Conservation (phyloP, 2,797 vertebrate genomes). For the Pogoniulus pusillus region DNA sequence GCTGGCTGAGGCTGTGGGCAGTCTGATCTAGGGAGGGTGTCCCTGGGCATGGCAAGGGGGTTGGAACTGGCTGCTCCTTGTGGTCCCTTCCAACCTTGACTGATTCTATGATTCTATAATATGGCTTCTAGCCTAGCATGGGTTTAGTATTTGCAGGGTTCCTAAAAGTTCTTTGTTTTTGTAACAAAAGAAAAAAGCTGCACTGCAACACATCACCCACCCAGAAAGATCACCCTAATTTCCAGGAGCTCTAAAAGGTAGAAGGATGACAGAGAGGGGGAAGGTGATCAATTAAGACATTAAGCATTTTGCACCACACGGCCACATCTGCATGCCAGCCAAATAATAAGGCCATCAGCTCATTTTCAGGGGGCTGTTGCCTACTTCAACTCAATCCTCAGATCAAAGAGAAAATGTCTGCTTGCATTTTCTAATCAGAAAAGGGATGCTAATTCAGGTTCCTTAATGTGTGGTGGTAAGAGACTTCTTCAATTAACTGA, state of each 20-base stretch:
- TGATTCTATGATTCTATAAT: no score
- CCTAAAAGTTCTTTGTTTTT: not conserved
- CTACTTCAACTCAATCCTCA: constrained; percentile 87
- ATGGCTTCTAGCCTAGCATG: not conserved
- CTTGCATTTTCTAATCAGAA: constrained; percentile 87
- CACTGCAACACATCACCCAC: not conserved
- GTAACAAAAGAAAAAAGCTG: not conserved
- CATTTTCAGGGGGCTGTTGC: constrained; percentile 91
- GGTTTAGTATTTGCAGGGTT: not conserved
- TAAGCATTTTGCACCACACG: constrained; percentile 96
- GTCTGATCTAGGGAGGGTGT: no score
- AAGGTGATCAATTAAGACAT: constrained; percentile 99
- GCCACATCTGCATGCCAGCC: constrained; percentile 89
- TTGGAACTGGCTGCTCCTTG: no score
- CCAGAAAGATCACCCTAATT: constrained; percentile 72
- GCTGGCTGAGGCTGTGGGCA: no score
- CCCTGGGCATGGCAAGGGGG: no score
- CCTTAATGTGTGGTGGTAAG: constrained; percentile 94
- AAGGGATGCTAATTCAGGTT: constrained; percentile 96
- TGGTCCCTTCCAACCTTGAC: no score
- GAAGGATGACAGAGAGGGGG: constrained; percentile 77
- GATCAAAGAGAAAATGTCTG: constrained; percentile 91
- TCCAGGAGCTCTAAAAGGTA: constrained; percentile 59
- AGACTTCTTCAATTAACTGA: constrained; percentile 99
- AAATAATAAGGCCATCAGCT: constrained; percentile 97